These are phyloP conservation scores for Polypedilum vanderplanki DNA, from an alignment of 1,140 invertebrate species.

Conservation along the genomic window DNA sequence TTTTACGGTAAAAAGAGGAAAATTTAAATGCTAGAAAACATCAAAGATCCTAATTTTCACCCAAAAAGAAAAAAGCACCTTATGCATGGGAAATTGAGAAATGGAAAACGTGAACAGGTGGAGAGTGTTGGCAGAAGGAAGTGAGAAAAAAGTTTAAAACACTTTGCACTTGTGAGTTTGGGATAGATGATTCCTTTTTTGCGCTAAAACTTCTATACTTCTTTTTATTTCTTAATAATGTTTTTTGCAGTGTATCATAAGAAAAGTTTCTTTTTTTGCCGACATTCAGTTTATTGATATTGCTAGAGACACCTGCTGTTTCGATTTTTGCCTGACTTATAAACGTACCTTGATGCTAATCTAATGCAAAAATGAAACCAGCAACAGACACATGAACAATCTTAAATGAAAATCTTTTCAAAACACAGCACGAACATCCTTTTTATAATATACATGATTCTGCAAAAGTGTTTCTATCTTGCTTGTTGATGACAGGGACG, in stretches of 20 bases:
- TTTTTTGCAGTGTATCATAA: background rate
- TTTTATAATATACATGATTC: background rate
- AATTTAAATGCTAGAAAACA: background rate
- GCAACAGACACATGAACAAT: background rate
- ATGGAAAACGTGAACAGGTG: conserved; percentile 11
- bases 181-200: background rate
- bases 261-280: background rate
- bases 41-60: background rate
- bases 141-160: background rate
- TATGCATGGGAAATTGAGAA: background rate
- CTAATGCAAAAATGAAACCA: background rate
- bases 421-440: background rate
- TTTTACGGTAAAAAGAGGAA: background rate
- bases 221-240: conserved; percentile 10
- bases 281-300: background rate
- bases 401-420: background rate
- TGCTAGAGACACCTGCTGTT: background rate
- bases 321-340: background rate
- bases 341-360: no score
- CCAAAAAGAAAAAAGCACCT: conserved; percentile 3
- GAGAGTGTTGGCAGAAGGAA: background rate
- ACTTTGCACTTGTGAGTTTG: background rate
- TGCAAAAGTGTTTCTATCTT: background rate
- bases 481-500: no score
- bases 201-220: background rate